Conservation (phyloP, 2,113 vertebrate genomes). For the Catharus bicknelli region DNA sequence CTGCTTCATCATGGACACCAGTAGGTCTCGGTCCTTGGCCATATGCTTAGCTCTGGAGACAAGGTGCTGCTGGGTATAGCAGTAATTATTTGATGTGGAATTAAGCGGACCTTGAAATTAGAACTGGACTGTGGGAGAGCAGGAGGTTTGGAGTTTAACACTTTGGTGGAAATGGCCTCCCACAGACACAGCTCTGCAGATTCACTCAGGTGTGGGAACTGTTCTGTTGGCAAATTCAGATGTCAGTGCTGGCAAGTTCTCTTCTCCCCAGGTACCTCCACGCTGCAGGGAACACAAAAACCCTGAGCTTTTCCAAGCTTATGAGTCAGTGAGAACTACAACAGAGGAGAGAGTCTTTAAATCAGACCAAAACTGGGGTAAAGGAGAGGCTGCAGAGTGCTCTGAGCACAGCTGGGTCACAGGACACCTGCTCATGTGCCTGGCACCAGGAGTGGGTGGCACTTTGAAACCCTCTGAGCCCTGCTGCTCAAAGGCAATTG, state of each 20-base stretch:
- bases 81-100: constrained; percentile 96
- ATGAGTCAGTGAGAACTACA: background rate
- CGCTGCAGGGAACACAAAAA: background rate
- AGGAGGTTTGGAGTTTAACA: constrained; percentile 74
- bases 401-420: background rate
- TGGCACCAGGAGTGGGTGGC: rapidly evolving
- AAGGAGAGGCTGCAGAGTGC: background rate
- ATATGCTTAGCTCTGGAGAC: constrained; percentile 92
- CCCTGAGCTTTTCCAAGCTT: background rate
- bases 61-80: constrained; percentile 89
- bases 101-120: constrained; percentile 99
- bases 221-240: constrained; percentile 39
- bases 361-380: background rate
- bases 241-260: constrained; percentile 34
- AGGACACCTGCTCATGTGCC: rapidly evolving
- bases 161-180: constrained; percentile 69
- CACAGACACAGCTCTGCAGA: background rate
- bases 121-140: constrained; percentile 85
- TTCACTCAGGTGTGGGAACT: background rate
- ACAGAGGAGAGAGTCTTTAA: background rate
- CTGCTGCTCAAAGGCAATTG: background rate
- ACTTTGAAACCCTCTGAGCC: background rate
- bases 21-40: constrained; percentile 86
- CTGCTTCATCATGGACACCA: constrained; percentile 88
- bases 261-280: background rate